A percentile compares a stretch with the other conserved stretches of the same genome.
phyloP scores from a whole-genome alignment of 1,140 invertebrate species.

The Luehdorfia chinensis region DNA sequence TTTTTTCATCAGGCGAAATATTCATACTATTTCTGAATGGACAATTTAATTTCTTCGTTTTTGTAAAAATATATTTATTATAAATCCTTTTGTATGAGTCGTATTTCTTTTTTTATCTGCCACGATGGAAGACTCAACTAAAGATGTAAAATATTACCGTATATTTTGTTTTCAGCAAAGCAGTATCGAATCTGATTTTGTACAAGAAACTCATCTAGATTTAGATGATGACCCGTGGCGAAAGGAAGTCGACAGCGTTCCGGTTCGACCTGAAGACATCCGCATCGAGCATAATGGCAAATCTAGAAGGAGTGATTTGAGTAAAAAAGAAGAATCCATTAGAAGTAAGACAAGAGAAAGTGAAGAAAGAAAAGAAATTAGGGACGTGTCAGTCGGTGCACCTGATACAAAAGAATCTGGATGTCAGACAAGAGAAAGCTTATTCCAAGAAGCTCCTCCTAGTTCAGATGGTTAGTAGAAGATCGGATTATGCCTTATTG shows the following conservation, averaged over 20 bases:
- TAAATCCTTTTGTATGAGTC: too few relatives aligned
- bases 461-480: constrained; percentile 57
- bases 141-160: too few relatives aligned
- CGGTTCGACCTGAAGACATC: constrained; percentile 43
- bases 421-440: constrained; percentile 87
- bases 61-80: too few relatives aligned
- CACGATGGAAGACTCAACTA: too few relatives aligned
- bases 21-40: too few relatives aligned
- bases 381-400: constrained; percentile 60
- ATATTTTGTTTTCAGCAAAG: constrained; percentile 47
- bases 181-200: constrained; percentile 64
- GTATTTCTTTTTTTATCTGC: too few relatives aligned
- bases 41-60: too few relatives aligned
- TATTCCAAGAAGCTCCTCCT: constrained; percentile 78
- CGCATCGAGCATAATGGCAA: constrained; percentile 59
- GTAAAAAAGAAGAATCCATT: constrained; percentile 60
- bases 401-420: constrained; percentile 87
- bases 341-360: constrained; percentile 47
- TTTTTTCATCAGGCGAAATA: too few relatives aligned
- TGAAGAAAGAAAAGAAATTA: constrained; percentile 54
- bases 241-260: constrained; percentile 63
- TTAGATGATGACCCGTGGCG: constrained; percentile 71
- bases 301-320: constrained; percentile 52
- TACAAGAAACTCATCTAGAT: constrained; percentile 58
- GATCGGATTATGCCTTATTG: too few relatives aligned